These are phyloP conservation scores for Apis dorsata DNA, from an alignment of 1,140 invertebrate species.

Conservation along the genomic window DNA sequence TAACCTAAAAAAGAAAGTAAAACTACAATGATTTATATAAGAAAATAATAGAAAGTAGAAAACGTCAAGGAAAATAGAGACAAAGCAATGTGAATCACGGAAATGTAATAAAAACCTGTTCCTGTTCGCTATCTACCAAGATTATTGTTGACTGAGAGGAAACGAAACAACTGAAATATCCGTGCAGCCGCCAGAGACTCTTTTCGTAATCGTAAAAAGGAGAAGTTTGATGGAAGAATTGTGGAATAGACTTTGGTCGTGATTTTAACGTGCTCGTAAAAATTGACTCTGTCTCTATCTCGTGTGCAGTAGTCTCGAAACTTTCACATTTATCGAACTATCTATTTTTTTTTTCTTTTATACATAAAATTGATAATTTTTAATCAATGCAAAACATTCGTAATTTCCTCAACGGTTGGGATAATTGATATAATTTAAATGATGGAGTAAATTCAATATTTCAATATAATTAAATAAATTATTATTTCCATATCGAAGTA, in stretches of 20 bases:
- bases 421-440: too few relatives aligned
- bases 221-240: constrained; percentile 1
- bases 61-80: not conserved
- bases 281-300: not conserved
- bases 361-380: too few relatives aligned
- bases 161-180: not conserved
- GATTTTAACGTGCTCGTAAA: not conserved
- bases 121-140: not conserved
- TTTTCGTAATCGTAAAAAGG: not conserved
- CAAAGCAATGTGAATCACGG: not conserved
- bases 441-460: too few relatives aligned
- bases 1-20: too few relatives aligned
- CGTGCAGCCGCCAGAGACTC: not conserved
- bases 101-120: constrained; percentile 2
- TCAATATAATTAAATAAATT: too few relatives aligned
- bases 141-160: not conserved
- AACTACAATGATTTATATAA: not conserved
- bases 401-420: too few relatives aligned
- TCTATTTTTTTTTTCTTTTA: too few relatives aligned
- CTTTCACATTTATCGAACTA: not conserved
- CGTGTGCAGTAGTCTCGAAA: not conserved
- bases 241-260: not conserved
- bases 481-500: too few relatives aligned
- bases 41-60: not conserved
- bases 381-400: too few relatives aligned